Evolutionary conservation across 2,113 vertebrate species (phyloP), one percentile per base, ranked within the genome.

Genomic region (Ameiurus melas): DNA sequence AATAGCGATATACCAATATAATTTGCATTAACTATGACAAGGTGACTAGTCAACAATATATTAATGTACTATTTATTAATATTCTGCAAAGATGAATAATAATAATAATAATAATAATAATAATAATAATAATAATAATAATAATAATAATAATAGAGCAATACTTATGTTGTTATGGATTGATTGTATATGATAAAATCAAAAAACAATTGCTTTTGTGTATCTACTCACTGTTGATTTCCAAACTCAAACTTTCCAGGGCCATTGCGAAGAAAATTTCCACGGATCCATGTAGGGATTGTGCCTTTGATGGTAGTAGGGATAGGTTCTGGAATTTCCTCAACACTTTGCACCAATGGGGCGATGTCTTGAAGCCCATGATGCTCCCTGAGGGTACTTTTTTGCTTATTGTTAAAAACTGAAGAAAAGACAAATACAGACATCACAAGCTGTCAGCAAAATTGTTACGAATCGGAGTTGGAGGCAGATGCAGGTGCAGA

Each of bases 161-260:
- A 16, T 70, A 70, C n/a, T 66, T 27, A 30, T 33, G 7, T 5
- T 70, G 66, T 68, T 68, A 5, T 33, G 5, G 5, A 17, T 70
- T 70, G 5, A 33, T 33, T 66, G 13, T 64, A 27, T 51, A 51
- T 51, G 47, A 51, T 9, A 51, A 51, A 51, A 51, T 8, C 25
- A 64, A 27, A 64, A 66, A n/a, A 66, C 27, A 66, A 6, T 70
- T 33, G 13, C 68, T 71, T 33, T 33, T 30, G 30, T 71, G 30
- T 36, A 36, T 71, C 68, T 83, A 92, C 96, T 97, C 94, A 99
- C 97, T 93, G 95, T 68, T 97, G 96, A 77, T 96, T 92, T 33
- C 98, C 97, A 93, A 99, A 99, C 85, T 99, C 97, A 53, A 97
- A 99, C 92, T 97, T 99, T 47, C 97, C 98, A 0, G 98, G 98